Conservation (phyloP, 35 echinoderm and acorn worm species). For the Stichopus chloronotus region DNA sequence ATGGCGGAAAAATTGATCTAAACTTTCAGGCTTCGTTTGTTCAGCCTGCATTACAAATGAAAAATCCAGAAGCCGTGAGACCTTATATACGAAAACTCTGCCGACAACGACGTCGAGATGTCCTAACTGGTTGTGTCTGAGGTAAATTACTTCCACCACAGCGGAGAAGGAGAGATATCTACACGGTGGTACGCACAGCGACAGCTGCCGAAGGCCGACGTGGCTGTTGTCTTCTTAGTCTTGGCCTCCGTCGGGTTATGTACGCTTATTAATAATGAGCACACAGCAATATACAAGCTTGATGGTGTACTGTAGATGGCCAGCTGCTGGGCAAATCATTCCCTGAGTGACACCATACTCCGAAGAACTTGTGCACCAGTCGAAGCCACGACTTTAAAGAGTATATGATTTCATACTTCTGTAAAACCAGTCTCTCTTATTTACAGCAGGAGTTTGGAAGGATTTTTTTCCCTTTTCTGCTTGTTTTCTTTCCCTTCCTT, state of each 20-base stretch:
- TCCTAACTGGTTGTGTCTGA: conserved; percentile 6
- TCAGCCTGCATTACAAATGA: conserved; percentile 50
- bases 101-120: neutral
- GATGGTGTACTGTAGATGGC: no score
- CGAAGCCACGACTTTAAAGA: no score
- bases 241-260: neutral
- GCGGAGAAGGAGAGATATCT: neutral
- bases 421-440: no score
- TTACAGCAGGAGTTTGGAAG: no score
- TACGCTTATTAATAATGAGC: neutral
- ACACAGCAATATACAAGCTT: neutral
- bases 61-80: conserved; percentile 14
- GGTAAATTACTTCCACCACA: neutral
- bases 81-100: conserved; percentile 9
- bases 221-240: neutral
- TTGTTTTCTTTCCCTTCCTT: no score
- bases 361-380: no score
- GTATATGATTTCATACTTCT: no score
- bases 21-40: conserved; percentile 19
- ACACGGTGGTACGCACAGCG: neutral
- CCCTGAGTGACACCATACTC: no score
- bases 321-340: no score
- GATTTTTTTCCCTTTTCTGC: no score
- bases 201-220: neutral
- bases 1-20: conserved; percentile 28